Evolutionary conservation across 2,888 invertebrate genomes (phyloP).

Genomic region (Agrochola litura): DNA sequence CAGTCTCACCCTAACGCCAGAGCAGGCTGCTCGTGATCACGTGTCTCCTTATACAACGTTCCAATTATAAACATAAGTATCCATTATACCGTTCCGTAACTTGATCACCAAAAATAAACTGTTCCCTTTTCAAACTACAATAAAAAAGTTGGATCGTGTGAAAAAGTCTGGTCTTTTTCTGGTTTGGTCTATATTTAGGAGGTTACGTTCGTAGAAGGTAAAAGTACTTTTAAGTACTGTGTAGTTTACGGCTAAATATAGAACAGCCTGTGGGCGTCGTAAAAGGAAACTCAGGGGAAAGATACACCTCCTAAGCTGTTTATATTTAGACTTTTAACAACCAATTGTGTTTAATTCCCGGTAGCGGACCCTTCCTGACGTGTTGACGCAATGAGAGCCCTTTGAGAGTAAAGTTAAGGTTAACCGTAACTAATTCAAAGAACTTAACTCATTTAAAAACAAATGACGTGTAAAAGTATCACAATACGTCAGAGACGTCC

Average conservation of each 20-base stretch:
- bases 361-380: no score
- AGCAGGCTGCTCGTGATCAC: slow-evolving; percentile 36
- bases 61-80: slow-evolving; percentile 18
- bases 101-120: slow-evolving; percentile 25
- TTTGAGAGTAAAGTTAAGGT: no score
- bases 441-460: no score
- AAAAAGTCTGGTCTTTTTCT: slow-evolving; percentile 25
- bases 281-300: slow-evolving; percentile 14
- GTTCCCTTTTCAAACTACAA: slow-evolving; percentile 4
- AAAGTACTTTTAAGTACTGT: slow-evolving; percentile 17
- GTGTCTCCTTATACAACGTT: slow-evolving; percentile 22
- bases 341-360: background rate
- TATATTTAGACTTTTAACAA: background rate
- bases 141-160: slow-evolving; percentile 14
- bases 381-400: no score
- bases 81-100: slow-evolving; percentile 7
- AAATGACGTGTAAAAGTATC: no score
- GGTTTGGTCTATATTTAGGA: background rate
- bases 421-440: no score
- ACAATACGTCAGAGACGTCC: no score
- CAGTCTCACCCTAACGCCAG: background rate
- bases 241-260: slow-evolving; percentile 15
- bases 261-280: slow-evolving; percentile 17
- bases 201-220: background rate
- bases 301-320: background rate